Evolutionary conservation across 2,888 invertebrate genomes (phyloP).

Genomic region (Adelphocoris suturalis): DNA sequence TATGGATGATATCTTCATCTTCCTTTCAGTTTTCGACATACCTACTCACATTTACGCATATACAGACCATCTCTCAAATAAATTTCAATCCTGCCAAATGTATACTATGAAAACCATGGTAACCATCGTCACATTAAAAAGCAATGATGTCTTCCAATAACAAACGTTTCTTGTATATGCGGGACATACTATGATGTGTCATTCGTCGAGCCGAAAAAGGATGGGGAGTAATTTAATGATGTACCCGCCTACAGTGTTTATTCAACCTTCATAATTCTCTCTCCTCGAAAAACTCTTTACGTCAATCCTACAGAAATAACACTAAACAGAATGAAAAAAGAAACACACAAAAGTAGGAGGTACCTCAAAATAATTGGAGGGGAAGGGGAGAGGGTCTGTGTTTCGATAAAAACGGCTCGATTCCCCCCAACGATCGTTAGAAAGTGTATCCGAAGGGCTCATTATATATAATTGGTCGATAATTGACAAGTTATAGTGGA

Average conservation of each 20-base stretch:
- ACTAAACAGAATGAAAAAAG: slow-evolving; percentile 15
- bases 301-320: slow-evolving; percentile 40
- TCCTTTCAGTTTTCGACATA: too few relatives aligned
- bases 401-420: slow-evolving; percentile 63
- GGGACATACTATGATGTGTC: neutral
- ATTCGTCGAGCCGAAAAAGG: neutral
- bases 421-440: slow-evolving; percentile 57
- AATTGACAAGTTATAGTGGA: slow-evolving; percentile 72
- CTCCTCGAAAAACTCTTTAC: slow-evolving; percentile 1
- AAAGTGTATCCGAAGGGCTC: slow-evolving; percentile 69
- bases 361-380: slow-evolving; percentile 51
- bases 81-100: too few relatives aligned
- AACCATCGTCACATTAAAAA: too few relatives aligned
- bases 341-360: slow-evolving; percentile 21
- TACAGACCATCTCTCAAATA: too few relatives aligned
- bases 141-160: too few relatives aligned
- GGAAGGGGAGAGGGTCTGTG: slow-evolving; percentile 23
- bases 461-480: slow-evolving; percentile 74
- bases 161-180: too few relatives aligned
- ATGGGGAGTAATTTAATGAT: slow-evolving; percentile 14
- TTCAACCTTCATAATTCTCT: slow-evolving; percentile 49
- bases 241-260: slow-evolving; percentile 25
- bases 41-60: too few relatives aligned
- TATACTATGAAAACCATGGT: too few relatives aligned
- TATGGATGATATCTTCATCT: too few relatives aligned